A percentile compares a stretch with the other conserved stretches of the same genome.
Conservation (phyloP, 1,140 invertebrate species). For the Yoshiicerus persimilis region DNA sequence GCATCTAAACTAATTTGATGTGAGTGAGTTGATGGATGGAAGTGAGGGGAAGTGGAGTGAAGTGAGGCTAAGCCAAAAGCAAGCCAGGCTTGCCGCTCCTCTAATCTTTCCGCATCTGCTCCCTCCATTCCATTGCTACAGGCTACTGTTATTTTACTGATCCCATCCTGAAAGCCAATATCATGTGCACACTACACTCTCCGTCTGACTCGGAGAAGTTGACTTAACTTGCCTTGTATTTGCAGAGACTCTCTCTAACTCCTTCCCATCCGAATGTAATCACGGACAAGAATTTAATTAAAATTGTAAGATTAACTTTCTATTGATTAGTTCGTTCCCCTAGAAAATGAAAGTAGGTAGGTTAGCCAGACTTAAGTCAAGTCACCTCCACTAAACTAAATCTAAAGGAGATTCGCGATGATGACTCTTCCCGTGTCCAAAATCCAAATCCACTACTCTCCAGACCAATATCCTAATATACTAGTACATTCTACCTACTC, state of each 20-base stretch:
- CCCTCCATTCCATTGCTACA: not conserved
- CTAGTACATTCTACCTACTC: too few species aligned
- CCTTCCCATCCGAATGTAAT: not conserved
- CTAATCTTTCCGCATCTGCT: not conserved
- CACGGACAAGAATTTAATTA: not conserved
- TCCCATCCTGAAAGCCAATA: not conserved
- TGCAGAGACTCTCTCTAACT: not conserved
- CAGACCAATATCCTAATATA: too few species aligned
- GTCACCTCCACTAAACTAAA: not conserved
- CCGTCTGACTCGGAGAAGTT: not conserved
- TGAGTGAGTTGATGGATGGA: not conserved
- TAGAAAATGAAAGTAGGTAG: not conserved
- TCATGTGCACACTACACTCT: not conserved
- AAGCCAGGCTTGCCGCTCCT: not conserved
- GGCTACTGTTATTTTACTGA: not conserved
- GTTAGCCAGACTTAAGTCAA: not conserved
- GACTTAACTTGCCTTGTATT: not conserved
- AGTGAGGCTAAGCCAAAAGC: not conserved
- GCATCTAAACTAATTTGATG: not conserved
- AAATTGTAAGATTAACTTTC: not conserved
- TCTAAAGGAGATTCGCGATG: not conserved
- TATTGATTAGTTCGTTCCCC: not conserved
- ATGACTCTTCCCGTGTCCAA: not conserved
- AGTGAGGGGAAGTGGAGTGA: not conserved
- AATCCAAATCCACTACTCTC: too few species aligned